Percentiles rank a stretch among this genome's conserved stretches.
Conservation (phyloP, 2,113 vertebrate species). For the Notothenia coriiceps region DNA sequence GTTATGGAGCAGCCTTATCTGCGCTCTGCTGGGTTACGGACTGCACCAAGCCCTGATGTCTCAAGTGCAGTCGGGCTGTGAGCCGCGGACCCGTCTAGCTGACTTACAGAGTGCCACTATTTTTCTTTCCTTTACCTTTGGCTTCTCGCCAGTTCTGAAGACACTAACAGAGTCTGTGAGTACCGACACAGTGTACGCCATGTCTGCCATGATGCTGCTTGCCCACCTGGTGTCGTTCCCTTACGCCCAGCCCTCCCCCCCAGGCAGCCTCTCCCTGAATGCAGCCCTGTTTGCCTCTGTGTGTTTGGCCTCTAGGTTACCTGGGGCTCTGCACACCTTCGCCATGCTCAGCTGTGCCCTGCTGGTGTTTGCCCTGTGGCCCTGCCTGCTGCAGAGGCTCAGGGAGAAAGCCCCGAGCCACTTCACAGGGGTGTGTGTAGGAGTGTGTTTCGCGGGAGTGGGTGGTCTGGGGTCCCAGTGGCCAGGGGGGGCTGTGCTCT, state of each 20-base stretch:
- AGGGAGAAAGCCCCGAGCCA: constrained; percentile 83
- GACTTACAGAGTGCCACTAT: constrained; percentile 93
- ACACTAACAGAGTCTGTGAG: constrained; percentile 97
- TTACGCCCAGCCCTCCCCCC: constrained; percentile 91
- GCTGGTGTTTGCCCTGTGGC: constrained; percentile 96
- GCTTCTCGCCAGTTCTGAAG: constrained; percentile 95
- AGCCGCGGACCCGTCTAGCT: constrained; percentile 86
- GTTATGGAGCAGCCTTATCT: constrained; percentile 83
- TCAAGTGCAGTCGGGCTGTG: constrained; percentile 61
- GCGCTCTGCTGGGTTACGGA: constrained; percentile 89
- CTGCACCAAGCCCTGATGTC: constrained; percentile 86
- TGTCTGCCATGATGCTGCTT: constrained; percentile 94
- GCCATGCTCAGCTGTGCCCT: constrained; percentile 95
- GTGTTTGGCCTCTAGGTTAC: constrained; percentile 94
- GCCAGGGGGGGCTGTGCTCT: constrained; percentile 86
- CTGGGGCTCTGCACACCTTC: constrained; percentile 92
- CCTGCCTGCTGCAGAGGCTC: constrained; percentile 92
- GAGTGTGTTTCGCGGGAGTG: constrained; percentile 86
- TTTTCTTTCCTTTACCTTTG: constrained; percentile 94
- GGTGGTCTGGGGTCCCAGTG: constrained; percentile 86
- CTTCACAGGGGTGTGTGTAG: constrained; percentile 86
- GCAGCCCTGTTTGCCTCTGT: constrained; percentile 96
- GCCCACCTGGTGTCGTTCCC: constrained; percentile 95
- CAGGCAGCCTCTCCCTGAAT: constrained; percentile 94
- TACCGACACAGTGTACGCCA: constrained; percentile 97